These are phyloP conservation scores for Nezara viridula DNA, from an alignment of 2,888 invertebrate species.

Conservation along the genomic window DNA sequence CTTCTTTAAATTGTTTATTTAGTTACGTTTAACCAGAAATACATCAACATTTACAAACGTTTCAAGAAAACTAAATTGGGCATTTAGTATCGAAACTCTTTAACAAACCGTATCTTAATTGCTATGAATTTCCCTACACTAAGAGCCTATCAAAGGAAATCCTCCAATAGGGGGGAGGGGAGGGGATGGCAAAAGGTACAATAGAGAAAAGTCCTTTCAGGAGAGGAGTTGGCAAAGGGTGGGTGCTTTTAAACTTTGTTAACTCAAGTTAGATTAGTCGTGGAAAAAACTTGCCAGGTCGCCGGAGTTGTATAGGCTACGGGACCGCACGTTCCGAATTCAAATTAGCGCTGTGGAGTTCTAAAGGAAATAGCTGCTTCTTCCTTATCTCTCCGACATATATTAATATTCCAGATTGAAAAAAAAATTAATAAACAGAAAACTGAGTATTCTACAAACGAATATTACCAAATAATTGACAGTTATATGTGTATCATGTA, in stretches of 20 bases:
- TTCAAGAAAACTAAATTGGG: too few species aligned
- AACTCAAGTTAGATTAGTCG: slow-evolving; percentile 32
- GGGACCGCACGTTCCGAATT: not conserved
- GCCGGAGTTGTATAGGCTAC: not conserved
- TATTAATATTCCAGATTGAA: not conserved
- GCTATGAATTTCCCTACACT: not conserved
- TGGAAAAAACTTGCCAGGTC: not conserved
- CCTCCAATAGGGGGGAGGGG: not conserved
- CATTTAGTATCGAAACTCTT: not conserved
- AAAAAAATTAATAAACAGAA: too few species aligned
- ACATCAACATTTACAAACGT: too few species aligned
- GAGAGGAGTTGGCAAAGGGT: not conserved
- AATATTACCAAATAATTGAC: too few species aligned
- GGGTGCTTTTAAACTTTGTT: not conserved
- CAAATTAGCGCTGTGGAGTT: not conserved
- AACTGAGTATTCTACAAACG: too few species aligned
- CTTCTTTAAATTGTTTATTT: too few species aligned
- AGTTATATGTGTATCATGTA: too few species aligned
- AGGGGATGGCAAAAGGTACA: not conserved
- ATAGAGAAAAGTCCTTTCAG: not conserved
- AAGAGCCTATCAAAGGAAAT: not conserved
- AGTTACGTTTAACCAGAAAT: too few species aligned
- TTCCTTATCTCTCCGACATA: not conserved
- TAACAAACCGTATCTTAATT: not conserved
- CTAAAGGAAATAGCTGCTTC: not conserved